Evolutionary conservation across 1,140 invertebrate species (phyloP), one percentile per base, ranked within the genome.

Genomic region (Tetramorium simillimum): DNA sequence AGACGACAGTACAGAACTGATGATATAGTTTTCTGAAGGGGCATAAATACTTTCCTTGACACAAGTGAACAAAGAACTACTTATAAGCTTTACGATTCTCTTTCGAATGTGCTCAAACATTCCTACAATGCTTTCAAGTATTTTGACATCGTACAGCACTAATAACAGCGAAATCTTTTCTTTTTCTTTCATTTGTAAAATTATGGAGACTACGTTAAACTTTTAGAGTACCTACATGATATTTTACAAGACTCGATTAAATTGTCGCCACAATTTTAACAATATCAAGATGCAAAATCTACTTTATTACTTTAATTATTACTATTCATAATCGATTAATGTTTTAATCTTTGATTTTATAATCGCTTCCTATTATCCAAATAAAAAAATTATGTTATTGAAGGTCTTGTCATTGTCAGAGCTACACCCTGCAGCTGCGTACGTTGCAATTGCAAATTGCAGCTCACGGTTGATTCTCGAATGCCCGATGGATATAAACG

Each of bases 391-490:
- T 40, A 65, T n/a, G 28, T 67, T 69, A 69, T 69, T 6, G 21
- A 81, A 53, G 37, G 40, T 53, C 28, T 9, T 33, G 3, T 65
- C 46, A 37, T 37, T 51, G 28, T 51, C 43, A 43, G 16, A 60
- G 28, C 9, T 18, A 16, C 56, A 28, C 12, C 7, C 16, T 60
- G 16, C 56, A 62, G 58, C 16, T 78, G 21, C 18, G 18, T 51
- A 63, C 40, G 24, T 49, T 63, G 58, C 40, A 46, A 77, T 63
- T 78, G 24, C 40, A 78, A 78, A 60, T 76, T 77, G 24, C 56
- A 43, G 56, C 56, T 77, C 24, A 63, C 16, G 58, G 10, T 28
- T 37, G n/a, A 63, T 63, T 65, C 60, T 28, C 18, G 40, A 28
- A 63, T 65, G 58, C 28, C 24, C 60, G 40, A 6, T 65, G 58